Evolutionary conservation across 2,888 invertebrate species (phyloP).

Genomic region (Patella pellucida): DNA sequence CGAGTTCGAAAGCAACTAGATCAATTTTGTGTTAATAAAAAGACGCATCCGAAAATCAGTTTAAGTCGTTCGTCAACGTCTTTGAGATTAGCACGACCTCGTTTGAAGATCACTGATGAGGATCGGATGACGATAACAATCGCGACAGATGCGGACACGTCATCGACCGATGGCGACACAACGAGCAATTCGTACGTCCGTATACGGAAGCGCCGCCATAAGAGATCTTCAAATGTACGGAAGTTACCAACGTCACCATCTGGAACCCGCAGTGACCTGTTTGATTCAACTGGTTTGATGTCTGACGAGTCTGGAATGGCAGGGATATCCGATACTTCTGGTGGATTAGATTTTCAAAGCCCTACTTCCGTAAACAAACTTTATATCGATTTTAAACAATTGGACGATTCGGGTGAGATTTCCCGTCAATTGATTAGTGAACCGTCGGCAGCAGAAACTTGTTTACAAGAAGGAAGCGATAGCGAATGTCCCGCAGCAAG

Average conservation of each 20-base stretch:
- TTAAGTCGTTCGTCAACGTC: constrained; percentile 25
- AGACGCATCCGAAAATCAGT: constrained; percentile 16
- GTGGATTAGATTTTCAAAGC: constrained; percentile 15
- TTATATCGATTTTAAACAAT: not conserved
- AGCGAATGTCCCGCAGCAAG: constrained; percentile 6
- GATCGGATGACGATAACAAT: constrained; percentile 70
- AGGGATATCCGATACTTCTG: constrained; percentile 14
- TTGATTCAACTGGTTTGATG: constrained; percentile 15
- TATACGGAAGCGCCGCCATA: not conserved
- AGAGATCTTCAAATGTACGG: not conserved
- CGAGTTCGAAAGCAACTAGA: constrained; percentile 41
- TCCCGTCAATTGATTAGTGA: constrained; percentile 8
- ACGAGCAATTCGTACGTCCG: constrained; percentile 9
- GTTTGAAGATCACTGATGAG: constrained; percentile 71
- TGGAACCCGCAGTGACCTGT: constrained; percentile 6
- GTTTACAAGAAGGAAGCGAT: constrained; percentile 15
- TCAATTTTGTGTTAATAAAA: constrained; percentile 28
- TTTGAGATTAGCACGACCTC: constrained; percentile 72
- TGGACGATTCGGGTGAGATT: constrained; percentile 11
- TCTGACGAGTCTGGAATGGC: constrained; percentile 16
- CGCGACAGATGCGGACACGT: constrained; percentile 58
- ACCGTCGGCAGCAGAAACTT: constrained; percentile 10
- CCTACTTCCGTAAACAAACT: constrained; percentile 14
- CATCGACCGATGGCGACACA: constrained; percentile 29
- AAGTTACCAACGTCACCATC: not conserved